Conservation (phyloP, 2,113 vertebrate species). For the Orientallactaga bullata region DNA sequence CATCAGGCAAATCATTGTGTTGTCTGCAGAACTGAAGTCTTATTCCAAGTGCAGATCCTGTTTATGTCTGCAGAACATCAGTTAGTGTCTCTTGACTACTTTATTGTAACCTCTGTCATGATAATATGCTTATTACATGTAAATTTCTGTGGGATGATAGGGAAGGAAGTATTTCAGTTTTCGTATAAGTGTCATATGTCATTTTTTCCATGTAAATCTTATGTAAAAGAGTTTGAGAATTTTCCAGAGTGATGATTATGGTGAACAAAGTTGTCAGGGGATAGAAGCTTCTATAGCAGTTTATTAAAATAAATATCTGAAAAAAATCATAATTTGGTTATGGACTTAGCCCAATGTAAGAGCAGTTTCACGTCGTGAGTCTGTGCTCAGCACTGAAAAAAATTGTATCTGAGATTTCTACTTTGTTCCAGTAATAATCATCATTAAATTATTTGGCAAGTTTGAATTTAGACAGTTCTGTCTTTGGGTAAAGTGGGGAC, state of each 20-base stretch:
- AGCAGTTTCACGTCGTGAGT: too few relatives aligned
- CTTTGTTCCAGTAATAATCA: constrained; percentile 37
- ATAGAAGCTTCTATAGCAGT: constrained; percentile 15
- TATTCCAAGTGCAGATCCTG: not conserved
- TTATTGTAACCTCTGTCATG: constrained; percentile 9
- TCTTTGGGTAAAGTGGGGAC: too few relatives aligned
- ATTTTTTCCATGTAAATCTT: constrained; percentile 47
- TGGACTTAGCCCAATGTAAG: too few relatives aligned
- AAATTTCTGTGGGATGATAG: constrained; percentile 29
- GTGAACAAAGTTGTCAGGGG: constrained; percentile 10
- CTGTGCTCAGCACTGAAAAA: not conserved
- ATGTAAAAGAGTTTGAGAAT: constrained; percentile 57
- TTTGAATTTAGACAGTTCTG: constrained; percentile 59
- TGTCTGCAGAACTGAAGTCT: not conserved
- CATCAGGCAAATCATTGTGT: not conserved
- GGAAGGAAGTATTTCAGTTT: constrained; percentile 35
- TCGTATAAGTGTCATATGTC: constrained; percentile 44
- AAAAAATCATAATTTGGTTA: too few relatives aligned
- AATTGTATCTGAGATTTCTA: constrained; percentile 8
- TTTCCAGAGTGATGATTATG: constrained; percentile 49
- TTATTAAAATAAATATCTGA: constrained; percentile 29
- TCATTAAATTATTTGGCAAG: not conserved
- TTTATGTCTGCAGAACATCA: constrained; percentile 50
- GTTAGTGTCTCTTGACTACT: not conserved
- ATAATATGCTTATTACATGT: constrained; percentile 22